Evolutionary conservation across 2,888 invertebrate genomes (phyloP).

Genomic region (Sarcophaga carnaria): DNA sequence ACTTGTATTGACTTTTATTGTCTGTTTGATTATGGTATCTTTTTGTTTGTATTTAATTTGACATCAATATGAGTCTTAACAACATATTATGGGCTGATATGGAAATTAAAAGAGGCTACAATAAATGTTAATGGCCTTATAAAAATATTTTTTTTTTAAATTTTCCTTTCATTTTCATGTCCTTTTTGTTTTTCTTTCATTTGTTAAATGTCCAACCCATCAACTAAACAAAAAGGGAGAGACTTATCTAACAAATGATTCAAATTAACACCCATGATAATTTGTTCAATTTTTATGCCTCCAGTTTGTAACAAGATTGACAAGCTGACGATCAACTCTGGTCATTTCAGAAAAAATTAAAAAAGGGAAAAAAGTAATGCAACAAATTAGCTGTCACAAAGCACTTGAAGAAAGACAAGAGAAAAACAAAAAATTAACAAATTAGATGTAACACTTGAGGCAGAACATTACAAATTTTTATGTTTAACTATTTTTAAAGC

Average conservation of each 20-base stretch:
- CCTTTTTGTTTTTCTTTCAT: not conserved
- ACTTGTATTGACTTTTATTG: conserved; percentile 34
- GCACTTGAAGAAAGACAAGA: not conserved
- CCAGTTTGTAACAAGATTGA: conserved; percentile 58
- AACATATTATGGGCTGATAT: conserved; percentile 20
- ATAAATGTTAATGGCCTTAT: not conserved
- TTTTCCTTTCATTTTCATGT: not conserved
- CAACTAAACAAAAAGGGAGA: not conserved
- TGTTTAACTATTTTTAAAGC: conserved; percentile 35
- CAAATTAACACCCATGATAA: conserved; percentile 58
- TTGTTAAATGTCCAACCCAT: not conserved
- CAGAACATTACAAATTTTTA: conserved; percentile 50
- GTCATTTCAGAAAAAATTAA: conserved; percentile 29
- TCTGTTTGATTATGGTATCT: not conserved
- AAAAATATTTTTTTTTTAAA: not conserved
- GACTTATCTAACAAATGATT: conserved; percentile 45
- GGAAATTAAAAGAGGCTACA: conserved; percentile 2
- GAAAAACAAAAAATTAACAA: conserved; percentile 35
- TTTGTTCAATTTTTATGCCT: conserved; percentile 50
- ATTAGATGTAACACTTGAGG: conserved; percentile 60
- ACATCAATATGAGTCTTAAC: conserved; percentile 36
- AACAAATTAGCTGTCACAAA: conserved; percentile 18
- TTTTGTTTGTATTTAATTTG: conserved; percentile 15
- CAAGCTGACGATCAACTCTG: conserved; percentile 47
- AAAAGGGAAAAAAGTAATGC: conserved; percentile 9